phyloP scores from a whole-genome alignment of 2,113 vertebrate species.

The Clarias magur region DNA sequence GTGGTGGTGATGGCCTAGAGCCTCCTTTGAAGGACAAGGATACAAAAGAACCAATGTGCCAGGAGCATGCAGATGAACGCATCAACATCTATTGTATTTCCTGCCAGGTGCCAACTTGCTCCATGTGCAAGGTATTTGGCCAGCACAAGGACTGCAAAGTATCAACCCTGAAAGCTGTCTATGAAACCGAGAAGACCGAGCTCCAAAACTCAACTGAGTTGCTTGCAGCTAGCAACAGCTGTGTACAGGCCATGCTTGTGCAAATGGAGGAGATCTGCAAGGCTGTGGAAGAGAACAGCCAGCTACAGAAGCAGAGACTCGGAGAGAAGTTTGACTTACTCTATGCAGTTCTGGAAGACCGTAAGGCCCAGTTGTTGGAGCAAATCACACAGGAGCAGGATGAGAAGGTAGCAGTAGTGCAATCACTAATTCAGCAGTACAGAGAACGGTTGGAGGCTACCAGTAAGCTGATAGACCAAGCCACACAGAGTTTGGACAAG shows the following conservation, averaged over 20 bases:
- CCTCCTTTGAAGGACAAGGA: constrained; percentile 73
- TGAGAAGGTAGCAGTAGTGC: constrained; percentile 71
- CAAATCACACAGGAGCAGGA: constrained; percentile 74
- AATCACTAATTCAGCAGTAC: constrained; percentile 73
- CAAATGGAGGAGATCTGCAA: constrained; percentile 63
- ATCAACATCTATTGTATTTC: constrained; percentile 95
- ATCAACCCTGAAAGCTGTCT: constrained; percentile 76
- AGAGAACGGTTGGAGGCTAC: constrained; percentile 79
- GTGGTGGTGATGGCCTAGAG: constrained; percentile 37
- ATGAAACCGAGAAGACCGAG: constrained; percentile 81
- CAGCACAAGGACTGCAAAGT: constrained; percentile 87
- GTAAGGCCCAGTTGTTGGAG: constrained; percentile 78
- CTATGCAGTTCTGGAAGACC: constrained; percentile 79
- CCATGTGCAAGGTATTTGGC: constrained; percentile 92
- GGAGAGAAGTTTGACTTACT: constrained; percentile 78
- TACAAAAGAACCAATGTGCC: constrained; percentile 79
- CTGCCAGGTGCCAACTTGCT: constrained; percentile 86
- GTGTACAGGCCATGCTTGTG: constrained; percentile 52
- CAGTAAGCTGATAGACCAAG: constrained; percentile 77
- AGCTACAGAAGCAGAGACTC: constrained; percentile 74
- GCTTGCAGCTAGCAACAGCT: constrained; percentile 61
- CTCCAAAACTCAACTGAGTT: constrained; percentile 63
- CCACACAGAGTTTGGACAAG: constrained; percentile 77
- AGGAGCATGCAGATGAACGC: constrained; percentile 84
- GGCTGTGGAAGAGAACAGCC: constrained; percentile 78